Evolutionary conservation across 2,797 vertebrate species (phyloP).

Genomic region (Triplophysa yarkandensis): DNA sequence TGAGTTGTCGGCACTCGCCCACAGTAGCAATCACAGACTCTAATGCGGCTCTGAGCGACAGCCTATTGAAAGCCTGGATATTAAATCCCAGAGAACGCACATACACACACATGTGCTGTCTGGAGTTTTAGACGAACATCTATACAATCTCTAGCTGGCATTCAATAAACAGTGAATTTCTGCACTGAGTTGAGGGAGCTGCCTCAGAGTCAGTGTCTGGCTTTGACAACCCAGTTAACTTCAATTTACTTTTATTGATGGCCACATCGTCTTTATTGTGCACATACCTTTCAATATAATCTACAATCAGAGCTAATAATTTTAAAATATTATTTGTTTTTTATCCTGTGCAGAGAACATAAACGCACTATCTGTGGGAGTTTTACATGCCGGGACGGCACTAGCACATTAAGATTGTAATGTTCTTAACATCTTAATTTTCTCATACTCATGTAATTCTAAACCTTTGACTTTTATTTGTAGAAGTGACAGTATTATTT

Average conservation of each 20-base stretch:
- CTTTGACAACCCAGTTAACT: neutral
- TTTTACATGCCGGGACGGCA: no score
- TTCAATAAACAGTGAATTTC: neutral
- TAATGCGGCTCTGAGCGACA: constrained; percentile 13
- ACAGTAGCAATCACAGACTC: constrained; percentile 77
- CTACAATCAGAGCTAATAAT: no score
- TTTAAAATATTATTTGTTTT: no score
- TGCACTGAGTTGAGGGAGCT: neutral
- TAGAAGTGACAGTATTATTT: no score
- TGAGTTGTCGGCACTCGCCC: constrained; percentile 70
- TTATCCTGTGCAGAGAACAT: no score
- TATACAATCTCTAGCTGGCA: neutral
- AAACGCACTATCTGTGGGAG: no score
- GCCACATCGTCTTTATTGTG: neutral
- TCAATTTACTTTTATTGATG: neutral
- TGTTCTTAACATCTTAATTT: no score
- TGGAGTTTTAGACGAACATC: neutral
- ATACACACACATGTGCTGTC: neutral
- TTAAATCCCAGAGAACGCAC: constrained; percentile 43
- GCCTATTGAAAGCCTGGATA: constrained; percentile 52
- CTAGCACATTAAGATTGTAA: no score
- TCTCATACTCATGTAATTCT: no score
- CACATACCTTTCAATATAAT: neutral
- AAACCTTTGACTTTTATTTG: no score
- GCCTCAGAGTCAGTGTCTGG: neutral